Percentiles rank a stretch among this genome's conserved stretches.
These are phyloP conservation scores for Asteroscopus sphinx DNA, from an alignment of 2,888 invertebrate species.

Conservation along the genomic window DNA sequence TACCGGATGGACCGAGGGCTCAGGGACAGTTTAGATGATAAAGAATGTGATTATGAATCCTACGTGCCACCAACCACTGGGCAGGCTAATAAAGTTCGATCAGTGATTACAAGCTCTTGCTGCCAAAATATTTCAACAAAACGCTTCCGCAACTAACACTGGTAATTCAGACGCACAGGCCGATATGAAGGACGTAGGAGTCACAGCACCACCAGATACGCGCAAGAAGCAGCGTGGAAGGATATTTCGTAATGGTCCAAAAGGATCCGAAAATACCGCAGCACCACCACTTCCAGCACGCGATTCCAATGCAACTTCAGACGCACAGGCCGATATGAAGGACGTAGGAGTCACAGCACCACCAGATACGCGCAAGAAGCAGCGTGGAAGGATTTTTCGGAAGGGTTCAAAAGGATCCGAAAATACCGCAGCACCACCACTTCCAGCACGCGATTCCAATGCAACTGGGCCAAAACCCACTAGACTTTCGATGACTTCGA, in stretches of 20 bases:
- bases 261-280: slow-evolving; percentile 12
- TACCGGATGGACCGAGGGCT: too few species aligned
- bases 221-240: neutral
- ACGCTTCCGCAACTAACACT: too few species aligned
- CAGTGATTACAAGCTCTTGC: too few species aligned
- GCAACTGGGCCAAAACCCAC: neutral
- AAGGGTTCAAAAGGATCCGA: slow-evolving; percentile 3
- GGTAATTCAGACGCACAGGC: too few species aligned
- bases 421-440: slow-evolving; percentile 14
- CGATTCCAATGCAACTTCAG: slow-evolving; percentile 1
- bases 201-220: neutral
- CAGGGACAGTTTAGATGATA: too few species aligned
- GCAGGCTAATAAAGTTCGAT: too few species aligned
- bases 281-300: slow-evolving; percentile 11
- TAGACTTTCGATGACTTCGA: neutral
- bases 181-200: too few species aligned
- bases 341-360: too few species aligned
- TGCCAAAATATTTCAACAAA: too few species aligned
- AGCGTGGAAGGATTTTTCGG: neutral
- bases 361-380: neutral
- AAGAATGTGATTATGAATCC: too few species aligned
- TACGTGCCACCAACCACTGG: too few species aligned
- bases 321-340: too few species aligned
- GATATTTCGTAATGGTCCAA: neutral
- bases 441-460: slow-evolving; percentile 7